Base-by-base conservation (phyloP, 2,113 vertebrate genomes). In the Podarcis cretensis region DNA sequence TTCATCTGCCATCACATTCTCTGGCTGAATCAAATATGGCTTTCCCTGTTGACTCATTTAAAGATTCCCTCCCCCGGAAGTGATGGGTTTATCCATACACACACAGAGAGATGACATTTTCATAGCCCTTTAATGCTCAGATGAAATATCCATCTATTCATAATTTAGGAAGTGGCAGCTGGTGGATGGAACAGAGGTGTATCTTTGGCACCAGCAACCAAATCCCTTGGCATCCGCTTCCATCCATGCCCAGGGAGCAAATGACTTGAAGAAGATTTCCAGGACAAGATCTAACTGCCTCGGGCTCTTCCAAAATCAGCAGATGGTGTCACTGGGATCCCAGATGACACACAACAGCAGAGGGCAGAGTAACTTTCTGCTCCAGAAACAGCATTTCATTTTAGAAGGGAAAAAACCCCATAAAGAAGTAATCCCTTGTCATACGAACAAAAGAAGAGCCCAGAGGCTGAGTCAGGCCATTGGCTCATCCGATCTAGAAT, bases 21-120 rank as follows among this genome's bases (percentile, higher is more conserved):
- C 87, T 73, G 86, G 81, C 85, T 95, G 91, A 96, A 97, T 94
- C 95, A 96, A 96, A 96, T 95, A 95, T 93, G 94, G 96, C 95
- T 96, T 96, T 92, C 82, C 5, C 73, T 83, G 43, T 90, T 95
- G 92, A 96, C 96, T 96, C 95, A 96, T 91, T 96, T 92, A 96
- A 83, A 89, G 83, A 89, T 89, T 95, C 89, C 94, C 93, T 96
- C 85, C 90, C 91, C 91, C 85, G 9, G 82, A 92, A 93, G 75
- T 93, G 94, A 91, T 92, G 93, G 91, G 27, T 95, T 94, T 92
- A 91, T 79, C 16, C 81, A 20, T 63, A 63, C 59, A 20, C 59
- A 63, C 59, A 63, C 3, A 63, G 23, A 94, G 87, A 95, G 71
- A 54, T 92, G 91, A 95, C 92, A 96, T 83, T 89, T 92, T 82